A percentile compares a stretch with the other conserved stretches of the same genome.
Conservation (phyloP, 2,888 invertebrate species). For the Augochlorella aurata region DNA sequence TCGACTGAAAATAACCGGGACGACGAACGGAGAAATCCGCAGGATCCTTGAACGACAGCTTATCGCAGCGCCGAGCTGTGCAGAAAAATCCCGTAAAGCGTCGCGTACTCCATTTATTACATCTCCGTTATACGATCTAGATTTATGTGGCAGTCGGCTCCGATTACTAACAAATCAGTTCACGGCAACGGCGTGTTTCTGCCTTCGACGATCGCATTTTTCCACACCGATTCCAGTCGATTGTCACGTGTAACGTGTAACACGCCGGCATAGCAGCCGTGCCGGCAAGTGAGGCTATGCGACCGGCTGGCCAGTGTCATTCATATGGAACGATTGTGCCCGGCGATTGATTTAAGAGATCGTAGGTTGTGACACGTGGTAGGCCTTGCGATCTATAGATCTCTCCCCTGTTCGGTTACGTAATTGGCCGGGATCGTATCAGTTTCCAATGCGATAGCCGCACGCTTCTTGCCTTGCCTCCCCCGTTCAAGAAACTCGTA, state of each 20-base stretch:
- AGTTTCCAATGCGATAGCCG: conserved; percentile 37
- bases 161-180: conserved; percentile 11
- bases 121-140: background rate
- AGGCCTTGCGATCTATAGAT: conserved; percentile 48
- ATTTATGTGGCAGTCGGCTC: background rate
- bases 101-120: background rate
- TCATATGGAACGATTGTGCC: conserved; percentile 9
- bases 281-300: background rate
- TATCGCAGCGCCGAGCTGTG: background rate
- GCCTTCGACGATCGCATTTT: background rate
- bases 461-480: conserved; percentile 32
- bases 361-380: conserved; percentile 41
- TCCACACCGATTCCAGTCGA: background rate
- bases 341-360: conserved; percentile 36
- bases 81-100: background rate
- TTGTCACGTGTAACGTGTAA: background rate
- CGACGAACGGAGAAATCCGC: background rate
- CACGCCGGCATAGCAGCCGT: background rate
- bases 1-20: background rate
- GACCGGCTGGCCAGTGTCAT: background rate
- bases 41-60: conserved; percentile 1
- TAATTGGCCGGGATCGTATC: conserved; percentile 42
- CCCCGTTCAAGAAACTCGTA: conserved; percentile 40
- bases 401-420: conserved; percentile 30
- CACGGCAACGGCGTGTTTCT: background rate